Conservation (phyloP, 1,140 invertebrate genomes). For the Zaprionus tsacasi region DNA sequence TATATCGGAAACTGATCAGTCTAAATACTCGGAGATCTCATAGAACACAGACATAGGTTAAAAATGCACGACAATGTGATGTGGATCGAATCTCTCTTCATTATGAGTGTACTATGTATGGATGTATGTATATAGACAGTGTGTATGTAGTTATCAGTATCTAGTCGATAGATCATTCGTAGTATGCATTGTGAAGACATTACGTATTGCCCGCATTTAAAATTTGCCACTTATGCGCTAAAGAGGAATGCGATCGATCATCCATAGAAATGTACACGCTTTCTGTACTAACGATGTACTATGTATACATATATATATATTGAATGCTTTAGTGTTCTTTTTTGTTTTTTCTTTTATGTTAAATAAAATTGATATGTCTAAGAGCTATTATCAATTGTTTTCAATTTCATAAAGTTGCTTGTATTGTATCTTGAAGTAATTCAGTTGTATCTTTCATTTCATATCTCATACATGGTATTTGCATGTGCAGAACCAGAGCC, state of each 20-base stretch:
- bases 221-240: constrained; percentile 64
- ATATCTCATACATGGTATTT: constrained; percentile 39
- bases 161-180: background rate
- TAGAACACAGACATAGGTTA: constrained; percentile 21
- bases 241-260: constrained; percentile 62
- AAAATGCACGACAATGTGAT: constrained; percentile 36
- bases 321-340: constrained; percentile 28
- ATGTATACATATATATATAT: constrained; percentile 35
- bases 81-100: constrained; percentile 27
- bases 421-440: constrained; percentile 74
- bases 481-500: background rate
- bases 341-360: constrained; percentile 41
- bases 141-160: constrained; percentile 10
- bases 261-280: constrained; percentile 53
- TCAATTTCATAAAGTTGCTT: constrained; percentile 71
- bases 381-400: constrained; percentile 84
- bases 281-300: constrained; percentile 36
- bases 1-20: constrained; percentile 43
- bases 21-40: constrained; percentile 55
- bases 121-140: background rate
- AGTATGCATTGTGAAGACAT: constrained; percentile 27
- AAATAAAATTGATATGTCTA: constrained; percentile 84
- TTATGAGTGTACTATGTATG: constrained; percentile 8
- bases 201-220: constrained; percentile 38
- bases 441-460: constrained; percentile 51